Percentiles rank a stretch among this genome's conserved stretches.
phyloP scores from a whole-genome alignment of 2,888 invertebrate species.

The Actias luna region DNA sequence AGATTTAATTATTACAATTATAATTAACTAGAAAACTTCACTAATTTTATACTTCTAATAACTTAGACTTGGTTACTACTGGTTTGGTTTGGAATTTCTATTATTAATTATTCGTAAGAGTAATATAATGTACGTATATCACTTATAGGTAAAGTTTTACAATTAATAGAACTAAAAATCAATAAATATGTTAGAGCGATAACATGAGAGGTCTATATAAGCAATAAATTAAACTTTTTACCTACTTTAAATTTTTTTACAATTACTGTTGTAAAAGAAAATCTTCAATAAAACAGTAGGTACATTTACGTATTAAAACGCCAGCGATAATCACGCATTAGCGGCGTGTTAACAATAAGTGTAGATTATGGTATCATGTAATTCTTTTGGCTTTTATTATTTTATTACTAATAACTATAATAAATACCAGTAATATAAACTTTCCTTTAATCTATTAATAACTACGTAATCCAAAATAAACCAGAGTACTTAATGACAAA shows the following conservation, averaged over 20 bases:
- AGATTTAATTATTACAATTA: too few species aligned
- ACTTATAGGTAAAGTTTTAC: background rate
- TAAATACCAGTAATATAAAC: constrained; percentile 4
- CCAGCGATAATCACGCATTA: constrained; percentile 20
- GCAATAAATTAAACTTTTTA: constrained; percentile 6
- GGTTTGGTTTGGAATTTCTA: too few species aligned
- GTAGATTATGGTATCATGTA: constrained; percentile 3
- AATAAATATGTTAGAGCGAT: constrained; percentile 8
- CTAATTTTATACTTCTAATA: too few species aligned
- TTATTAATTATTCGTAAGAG: too few species aligned
- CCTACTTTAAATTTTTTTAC: constrained; percentile 7
- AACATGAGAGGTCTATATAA: constrained; percentile 8
- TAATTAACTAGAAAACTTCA: too few species aligned
- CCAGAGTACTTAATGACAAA: background rate
- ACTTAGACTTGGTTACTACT: too few species aligned
- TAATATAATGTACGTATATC: background rate
- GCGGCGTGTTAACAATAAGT: constrained; percentile 16
- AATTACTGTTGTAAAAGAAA: constrained; percentile 17
- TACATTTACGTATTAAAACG: constrained; percentile 14
- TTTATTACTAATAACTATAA: constrained; percentile 2
- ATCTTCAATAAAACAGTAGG: constrained; percentile 21
- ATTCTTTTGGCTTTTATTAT: constrained; percentile 12
- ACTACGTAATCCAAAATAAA: background rate
- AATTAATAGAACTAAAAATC: background rate
- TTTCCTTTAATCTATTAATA: background rate